Conservation (phyloP, 1,140 invertebrate species). For the Drosophila repletoides region DNA sequence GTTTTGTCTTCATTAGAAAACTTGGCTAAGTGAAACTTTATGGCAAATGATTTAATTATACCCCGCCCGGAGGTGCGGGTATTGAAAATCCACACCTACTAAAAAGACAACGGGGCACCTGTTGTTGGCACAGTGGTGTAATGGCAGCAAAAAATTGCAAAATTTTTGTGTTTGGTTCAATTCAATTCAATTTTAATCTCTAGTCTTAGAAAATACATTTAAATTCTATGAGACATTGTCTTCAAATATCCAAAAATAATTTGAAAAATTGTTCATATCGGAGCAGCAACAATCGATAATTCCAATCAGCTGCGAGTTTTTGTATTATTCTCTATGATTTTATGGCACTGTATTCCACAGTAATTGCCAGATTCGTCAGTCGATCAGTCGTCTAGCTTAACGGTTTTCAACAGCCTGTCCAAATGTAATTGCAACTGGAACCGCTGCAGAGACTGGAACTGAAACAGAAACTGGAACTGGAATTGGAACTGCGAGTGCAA, state of each 20-base stretch:
- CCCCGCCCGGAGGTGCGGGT: too few species aligned
- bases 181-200: too few species aligned
- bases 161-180: neutral
- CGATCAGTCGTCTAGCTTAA: slow-evolving; percentile 1
- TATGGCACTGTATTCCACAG: neutral
- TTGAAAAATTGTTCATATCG: too few species aligned
- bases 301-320: too few species aligned
- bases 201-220: too few species aligned
- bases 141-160: neutral
- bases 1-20: slow-evolving; percentile 27
- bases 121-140: slow-evolving; percentile 28
- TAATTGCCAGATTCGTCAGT: slow-evolving; percentile 9
- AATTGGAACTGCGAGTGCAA: slow-evolving; percentile 1
- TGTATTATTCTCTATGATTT: too few species aligned
- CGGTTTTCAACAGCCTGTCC: slow-evolving; percentile 12
- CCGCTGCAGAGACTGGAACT: slow-evolving; percentile 3
- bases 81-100: slow-evolving; percentile 28
- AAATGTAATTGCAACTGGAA: slow-evolving; percentile 29
- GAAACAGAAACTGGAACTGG: slow-evolving; percentile 5
- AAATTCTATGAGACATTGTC: too few species aligned
- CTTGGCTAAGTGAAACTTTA: slow-evolving; percentile 28
- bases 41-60: slow-evolving; percentile 62
- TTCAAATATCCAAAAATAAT: too few species aligned
- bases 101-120: slow-evolving; percentile 10
- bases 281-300: too few species aligned